Evolutionary conservation across 92 coral and sea anemone genomes (phyloP).

Genomic region (Montipora capitata): DNA sequence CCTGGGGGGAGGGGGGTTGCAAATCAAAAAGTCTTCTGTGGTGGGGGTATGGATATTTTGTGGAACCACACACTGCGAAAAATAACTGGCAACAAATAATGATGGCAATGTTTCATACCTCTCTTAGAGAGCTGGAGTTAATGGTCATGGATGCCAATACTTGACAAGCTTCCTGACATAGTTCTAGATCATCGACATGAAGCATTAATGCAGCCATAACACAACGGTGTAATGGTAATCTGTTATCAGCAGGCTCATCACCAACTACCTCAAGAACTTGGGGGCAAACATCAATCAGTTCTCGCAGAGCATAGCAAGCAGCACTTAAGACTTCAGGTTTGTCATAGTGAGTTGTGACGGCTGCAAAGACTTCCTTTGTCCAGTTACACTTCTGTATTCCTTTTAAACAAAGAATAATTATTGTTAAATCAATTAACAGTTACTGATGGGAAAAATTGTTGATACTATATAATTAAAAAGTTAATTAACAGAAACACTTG

Average conservation of each 20-base stretch:
- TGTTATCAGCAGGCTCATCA: slow-evolving; percentile 56
- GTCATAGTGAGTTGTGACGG: slow-evolving; percentile 92
- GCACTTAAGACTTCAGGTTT: slow-evolving; percentile 73
- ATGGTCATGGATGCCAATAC: slow-evolving; percentile 74
- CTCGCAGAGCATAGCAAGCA: slow-evolving; percentile 80
- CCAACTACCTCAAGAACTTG: slow-evolving; percentile 68
- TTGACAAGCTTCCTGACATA: slow-evolving; percentile 81
- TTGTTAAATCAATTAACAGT: no score
- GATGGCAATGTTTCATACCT: slow-evolving; percentile 59
- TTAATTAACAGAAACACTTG: no score
- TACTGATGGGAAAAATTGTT: no score
- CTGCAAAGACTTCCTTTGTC: slow-evolving; percentile 76
- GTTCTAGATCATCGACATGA: slow-evolving; percentile 62
- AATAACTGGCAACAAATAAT: neutral
- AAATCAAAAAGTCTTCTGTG: no score
- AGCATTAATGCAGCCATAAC: slow-evolving; percentile 82
- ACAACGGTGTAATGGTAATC: slow-evolving; percentile 80
- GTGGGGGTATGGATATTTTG: no score
- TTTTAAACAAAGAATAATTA: slow-evolving; percentile 27
- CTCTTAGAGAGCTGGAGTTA: slow-evolving; percentile 68
- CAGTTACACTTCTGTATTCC: slow-evolving; percentile 71
- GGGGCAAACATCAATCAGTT: slow-evolving; percentile 78
- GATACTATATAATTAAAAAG: no score
- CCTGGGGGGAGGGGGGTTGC: no score
- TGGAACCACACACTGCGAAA: no score